A percentile compares a stretch with the other conserved stretches of the same genome.
Conservation (phyloP, 2,113 vertebrate genomes). For the Eretmochelys imbricata region DNA sequence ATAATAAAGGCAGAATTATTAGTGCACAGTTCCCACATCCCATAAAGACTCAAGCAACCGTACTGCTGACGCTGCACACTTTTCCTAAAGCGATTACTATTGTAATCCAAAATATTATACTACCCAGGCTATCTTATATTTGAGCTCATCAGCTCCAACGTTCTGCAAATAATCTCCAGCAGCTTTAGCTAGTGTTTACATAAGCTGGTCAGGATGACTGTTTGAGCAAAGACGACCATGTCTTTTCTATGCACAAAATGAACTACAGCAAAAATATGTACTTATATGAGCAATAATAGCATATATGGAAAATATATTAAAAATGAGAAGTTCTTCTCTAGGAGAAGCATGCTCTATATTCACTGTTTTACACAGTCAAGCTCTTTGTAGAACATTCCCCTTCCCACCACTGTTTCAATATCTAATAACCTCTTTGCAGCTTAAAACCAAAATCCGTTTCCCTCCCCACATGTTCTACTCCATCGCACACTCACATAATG, state of each 20-base stretch:
- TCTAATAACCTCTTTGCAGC: not conserved
- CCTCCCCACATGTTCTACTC: not conserved
- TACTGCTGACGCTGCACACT: slow-evolving; percentile 92
- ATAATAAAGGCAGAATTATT: slow-evolving; percentile 51
- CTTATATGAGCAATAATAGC: not conserved
- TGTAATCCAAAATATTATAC: slow-evolving; percentile 95
- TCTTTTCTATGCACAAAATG: slow-evolving; percentile 14
- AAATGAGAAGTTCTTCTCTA: not conserved
- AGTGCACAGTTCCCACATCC: slow-evolving; percentile 25
- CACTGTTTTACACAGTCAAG: not conserved
- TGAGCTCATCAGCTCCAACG: slow-evolving; percentile 87
- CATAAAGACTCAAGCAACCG: slow-evolving; percentile 57
- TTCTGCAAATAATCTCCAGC: slow-evolving; percentile 84
- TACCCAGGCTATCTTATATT: slow-evolving; percentile 83
- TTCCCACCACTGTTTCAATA: not conserved
- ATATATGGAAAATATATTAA: not conserved
- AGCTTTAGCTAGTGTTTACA: slow-evolving; percentile 76
- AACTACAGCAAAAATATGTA: not conserved
- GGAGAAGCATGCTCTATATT: not conserved
- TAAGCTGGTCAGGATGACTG: slow-evolving; percentile 64
- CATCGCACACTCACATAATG: not conserved
- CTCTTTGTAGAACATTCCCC: not conserved
- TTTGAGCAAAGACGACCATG: slow-evolving; percentile 23
- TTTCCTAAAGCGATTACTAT: slow-evolving; percentile 94
- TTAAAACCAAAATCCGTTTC: not conserved